Base-by-base conservation (phyloP, 1,140 invertebrate species). In the Ips typographus region DNA sequence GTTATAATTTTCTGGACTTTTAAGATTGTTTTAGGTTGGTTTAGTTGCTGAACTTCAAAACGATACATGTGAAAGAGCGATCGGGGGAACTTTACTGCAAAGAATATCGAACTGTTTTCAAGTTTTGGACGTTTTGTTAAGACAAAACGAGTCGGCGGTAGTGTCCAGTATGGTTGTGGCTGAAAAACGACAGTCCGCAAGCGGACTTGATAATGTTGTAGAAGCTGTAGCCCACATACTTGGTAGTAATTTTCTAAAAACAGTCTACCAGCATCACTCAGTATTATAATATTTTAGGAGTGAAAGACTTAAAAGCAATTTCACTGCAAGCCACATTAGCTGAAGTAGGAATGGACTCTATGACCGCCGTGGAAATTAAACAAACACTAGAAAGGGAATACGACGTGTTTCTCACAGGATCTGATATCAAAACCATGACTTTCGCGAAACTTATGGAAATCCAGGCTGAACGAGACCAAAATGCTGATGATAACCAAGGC, bases 311-410 rank as follows among this genome's bases (percentile, higher is more conserved):
- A 39, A 86, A 86, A 72, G 84, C 85, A 7, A 80, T 93, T 2
- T 88, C 88, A 57, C 78, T 84, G 40, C 84, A 89, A 71, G 83
- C 85, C 65, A 89, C 89, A 0, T 82, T 97, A 1, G 90, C 91
- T 36, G 94, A 96, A 79, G 83, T 94, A 53, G 94, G 94, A 58
- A 90, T 96, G 84, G 94, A 96, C 81, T 94, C 92, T 22, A 86
- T 96, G 77, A 94, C 94, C 90, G 91, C 90, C 2, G 91, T 94
- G 1, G 94, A 95, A 82, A 85, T 91, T 42, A 90, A 89, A 77
- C 89, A 91, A 74, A 85, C 84, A 3, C 76, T 91, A 8, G 89
- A 91, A 75, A 76, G 87, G 68, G 86, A 89, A 65, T 88, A 84
- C 76, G 86, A 89, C 70, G 75, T 89, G 3, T 82, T 83, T 47